Base-by-base conservation (phyloP, 2,113 vertebrate genomes). In the Trichechus manatus region DNA sequence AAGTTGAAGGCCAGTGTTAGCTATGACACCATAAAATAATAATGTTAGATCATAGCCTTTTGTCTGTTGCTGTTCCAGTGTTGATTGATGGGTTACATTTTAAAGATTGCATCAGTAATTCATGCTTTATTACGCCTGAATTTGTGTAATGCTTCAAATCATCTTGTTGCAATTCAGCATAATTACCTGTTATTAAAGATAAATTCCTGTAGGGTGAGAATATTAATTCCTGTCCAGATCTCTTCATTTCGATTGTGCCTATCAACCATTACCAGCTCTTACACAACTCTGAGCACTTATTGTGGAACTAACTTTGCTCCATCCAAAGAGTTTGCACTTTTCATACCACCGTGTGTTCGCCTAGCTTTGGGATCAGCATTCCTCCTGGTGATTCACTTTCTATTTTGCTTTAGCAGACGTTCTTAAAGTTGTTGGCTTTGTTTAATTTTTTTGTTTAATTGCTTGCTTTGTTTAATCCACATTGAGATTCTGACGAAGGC, bases 101-200 rank as follows among this genome's bases (percentile, higher is more conserved):
- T 78, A 88, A 93, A 97, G 93, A 97, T 82, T 97, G 88, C 82
- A 88, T 91, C 77, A 36, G 91, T 94, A 97, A 97, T 95, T 95
- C 63, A 94, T 81, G 86, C 93, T 91, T 95, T 0, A 20, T 96
- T 96, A 97, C 95, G 98, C 96, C 82, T 50, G 66, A 7, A 14
- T 6, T 42, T 89, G 87, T 0, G 3, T 94, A 97, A 94, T 53
- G 4, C 87, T 97, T 97, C 91, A 95, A 93, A 97, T 97, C 93
- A 79, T 96, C 96, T 95, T 90, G 31, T 90, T 97, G 22, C 87
- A 92, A 97, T 96, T 97, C 10, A 3, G 68, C 11, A 4, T 6
- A 97, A 97, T 97, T 96, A 97, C 93, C 95, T 95, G 75, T 93
- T 98, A 98, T 97, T 47, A 84, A 89, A 53, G 89, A 94, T 96